phyloP scores from a whole-genome alignment of 2,888 invertebrate genomes.

The Cheilosia vernalis region DNA sequence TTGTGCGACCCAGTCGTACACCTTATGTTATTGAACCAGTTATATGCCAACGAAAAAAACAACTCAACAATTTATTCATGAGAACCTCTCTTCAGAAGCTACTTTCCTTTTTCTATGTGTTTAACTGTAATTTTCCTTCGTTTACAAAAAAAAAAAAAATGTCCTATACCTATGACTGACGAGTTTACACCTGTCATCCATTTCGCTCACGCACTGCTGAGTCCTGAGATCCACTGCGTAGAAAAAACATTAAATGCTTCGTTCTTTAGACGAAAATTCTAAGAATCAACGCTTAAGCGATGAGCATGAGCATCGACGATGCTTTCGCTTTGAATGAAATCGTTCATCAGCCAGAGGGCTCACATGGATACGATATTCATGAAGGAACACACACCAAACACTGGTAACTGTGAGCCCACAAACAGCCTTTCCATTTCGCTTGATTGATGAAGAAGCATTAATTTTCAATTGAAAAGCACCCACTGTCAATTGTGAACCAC shows the following conservation, averaged over 20 bases:
- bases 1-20: too few relatives aligned
- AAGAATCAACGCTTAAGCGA: slow-evolving; percentile 22
- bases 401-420: slow-evolving; percentile 9
- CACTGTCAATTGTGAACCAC: slow-evolving; percentile 44
- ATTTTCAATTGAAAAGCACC: slow-evolving; percentile 61
- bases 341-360: slow-evolving; percentile 6
- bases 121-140: slow-evolving; percentile 24
- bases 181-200: slow-evolving; percentile 53
- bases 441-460: slow-evolving; percentile 58
- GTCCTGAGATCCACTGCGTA: neutral
- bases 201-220: slow-evolving; percentile 21
- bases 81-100: neutral
- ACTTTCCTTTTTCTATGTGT: slow-evolving; percentile 36
- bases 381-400: slow-evolving; percentile 24
- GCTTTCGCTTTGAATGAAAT: slow-evolving; percentile 44
- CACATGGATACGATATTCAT: neutral
- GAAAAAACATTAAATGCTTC: slow-evolving; percentile 31
- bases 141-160: neutral
- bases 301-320: slow-evolving; percentile 16
- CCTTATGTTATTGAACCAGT: too few relatives aligned
- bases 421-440: slow-evolving; percentile 30
- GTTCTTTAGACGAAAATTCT: slow-evolving; percentile 27
- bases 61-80: too few relatives aligned
- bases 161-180: slow-evolving; percentile 34
- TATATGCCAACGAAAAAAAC: too few relatives aligned